These are phyloP conservation scores for Oreohelix idahoensis DNA, from an alignment of 1,140 invertebrate genomes.

Conservation along the genomic window DNA sequence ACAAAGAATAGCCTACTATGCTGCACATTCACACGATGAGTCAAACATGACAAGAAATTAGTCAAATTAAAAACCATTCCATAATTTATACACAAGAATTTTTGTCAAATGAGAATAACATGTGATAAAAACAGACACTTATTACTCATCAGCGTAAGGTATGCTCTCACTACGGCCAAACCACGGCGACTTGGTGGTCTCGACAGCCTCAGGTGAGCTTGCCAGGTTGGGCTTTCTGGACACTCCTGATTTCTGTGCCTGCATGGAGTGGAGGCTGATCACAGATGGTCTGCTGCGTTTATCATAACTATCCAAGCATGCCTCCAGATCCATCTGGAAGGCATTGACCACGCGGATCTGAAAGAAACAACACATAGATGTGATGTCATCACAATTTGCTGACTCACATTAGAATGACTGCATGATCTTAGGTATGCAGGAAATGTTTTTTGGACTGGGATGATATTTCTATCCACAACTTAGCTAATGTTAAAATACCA, in stretches of 20 bases:
- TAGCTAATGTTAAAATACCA: too few species aligned
- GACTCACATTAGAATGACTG: too few species aligned
- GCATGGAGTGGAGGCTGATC: constrained; percentile 70
- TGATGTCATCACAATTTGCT: too few species aligned
- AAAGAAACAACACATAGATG: constrained; percentile 72
- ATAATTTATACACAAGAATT: not conserved
- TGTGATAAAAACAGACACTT: not conserved
- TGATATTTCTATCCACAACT: too few species aligned
- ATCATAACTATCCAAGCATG: constrained; percentile 85
- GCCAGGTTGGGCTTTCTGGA: constrained; percentile 65
- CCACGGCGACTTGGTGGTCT: constrained; percentile 55
- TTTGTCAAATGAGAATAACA: not conserved
- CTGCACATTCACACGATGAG: not conserved
- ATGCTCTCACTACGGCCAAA: constrained; percentile 68
- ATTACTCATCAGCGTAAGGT: constrained; percentile 68
- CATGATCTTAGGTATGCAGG: too few species aligned
- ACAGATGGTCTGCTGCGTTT: constrained; percentile 71
- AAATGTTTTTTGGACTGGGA: too few species aligned
- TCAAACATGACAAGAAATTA: constrained; percentile 1
- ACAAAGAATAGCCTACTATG: too few species aligned
- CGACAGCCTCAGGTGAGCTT: constrained; percentile 66
- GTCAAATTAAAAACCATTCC: not conserved
- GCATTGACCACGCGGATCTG: constrained; percentile 99
- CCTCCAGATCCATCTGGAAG: constrained; percentile 97
- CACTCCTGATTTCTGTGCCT: constrained; percentile 55